Base-by-base conservation (phyloP, 1,140 invertebrate species). In the Drosophila ananassae region DNA sequence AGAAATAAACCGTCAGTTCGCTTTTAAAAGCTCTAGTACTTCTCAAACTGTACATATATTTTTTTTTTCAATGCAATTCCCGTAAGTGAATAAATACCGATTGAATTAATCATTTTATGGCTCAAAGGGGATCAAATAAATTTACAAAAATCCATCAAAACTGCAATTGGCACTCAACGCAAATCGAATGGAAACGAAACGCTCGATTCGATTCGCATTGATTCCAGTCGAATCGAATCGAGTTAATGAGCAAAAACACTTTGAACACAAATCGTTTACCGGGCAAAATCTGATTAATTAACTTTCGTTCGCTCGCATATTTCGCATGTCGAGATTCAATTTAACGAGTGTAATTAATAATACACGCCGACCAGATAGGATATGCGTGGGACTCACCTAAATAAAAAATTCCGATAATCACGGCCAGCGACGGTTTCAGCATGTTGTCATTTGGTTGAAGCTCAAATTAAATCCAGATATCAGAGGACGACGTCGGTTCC, bases 361-460 rank as follows among this genome's bases (percentile, higher is more conserved):
- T 60, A 25, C 66, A 61, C 50, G 41, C 50, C 17, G 28, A 21
- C 7, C 28, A 32, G 48, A 53, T 34, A 61, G 24, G 56, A 44
- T 57, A 41, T 53, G 41, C 57, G 30, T 22, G 32, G 41, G 34
- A 89, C 83, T 89, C 37, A 89, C 83, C 83, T 67, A 89, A 89
- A 83, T 89, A 89, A 77, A 89, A 89, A 89, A 89, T 68, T 28
- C 76, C 84, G 62, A 89, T 89, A 79, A 89, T 89, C 67, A 89
- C 44, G 58, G 83, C 52, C 34, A 89, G 68, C 39, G 80, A 71
- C 39, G 80, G 84, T 54, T 83, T 89, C 67, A 83, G 66, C 83
- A 89, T 89, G 76, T 89, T 89, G 83, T 83, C 84, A 69, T 74
- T 64, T 60, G 56, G 68, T 71, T 89, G 51, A 69, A 54, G 54